These are phyloP conservation scores for Leucania comma DNA, from an alignment of 2,888 invertebrate species.

Conservation along the genomic window DNA sequence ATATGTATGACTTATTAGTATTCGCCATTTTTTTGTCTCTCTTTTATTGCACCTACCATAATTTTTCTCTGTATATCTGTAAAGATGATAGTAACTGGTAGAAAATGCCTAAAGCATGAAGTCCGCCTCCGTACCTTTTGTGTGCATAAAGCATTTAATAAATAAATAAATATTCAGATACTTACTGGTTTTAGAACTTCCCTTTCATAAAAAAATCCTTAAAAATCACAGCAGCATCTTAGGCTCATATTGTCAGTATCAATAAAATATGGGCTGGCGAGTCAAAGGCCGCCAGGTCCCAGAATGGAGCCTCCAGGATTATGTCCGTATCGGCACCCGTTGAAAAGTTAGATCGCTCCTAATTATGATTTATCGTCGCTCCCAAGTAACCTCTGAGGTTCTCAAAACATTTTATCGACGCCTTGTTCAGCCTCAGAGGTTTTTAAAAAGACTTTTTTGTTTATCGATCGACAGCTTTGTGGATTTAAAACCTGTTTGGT, in stretches of 20 bases:
- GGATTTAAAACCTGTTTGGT: constrained; percentile 46
- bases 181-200: no score
- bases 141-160: no score
- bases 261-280: constrained; percentile 74
- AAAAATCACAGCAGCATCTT: constrained; percentile 64
- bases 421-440: not conserved
- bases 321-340: constrained; percentile 84
- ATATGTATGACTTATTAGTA: no score
- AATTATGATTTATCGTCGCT: constrained; percentile 86
- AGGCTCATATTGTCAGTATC: constrained; percentile 69
- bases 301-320: constrained; percentile 73
- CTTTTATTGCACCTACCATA: no score
- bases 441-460: constrained; percentile 36
- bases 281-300: constrained; percentile 73
- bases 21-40: no score
- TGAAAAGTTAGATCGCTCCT: constrained; percentile 81
- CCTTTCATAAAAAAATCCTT: not conserved
- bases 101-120: no score
- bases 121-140: no score
- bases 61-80: no score
- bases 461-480: constrained; percentile 52
- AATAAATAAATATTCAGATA: no score
- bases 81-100: no score
- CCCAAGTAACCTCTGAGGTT: constrained; percentile 41
- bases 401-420: constrained; percentile 1